Conservation (phyloP, 1,140 invertebrate species). For the Aricia agestis region DNA sequence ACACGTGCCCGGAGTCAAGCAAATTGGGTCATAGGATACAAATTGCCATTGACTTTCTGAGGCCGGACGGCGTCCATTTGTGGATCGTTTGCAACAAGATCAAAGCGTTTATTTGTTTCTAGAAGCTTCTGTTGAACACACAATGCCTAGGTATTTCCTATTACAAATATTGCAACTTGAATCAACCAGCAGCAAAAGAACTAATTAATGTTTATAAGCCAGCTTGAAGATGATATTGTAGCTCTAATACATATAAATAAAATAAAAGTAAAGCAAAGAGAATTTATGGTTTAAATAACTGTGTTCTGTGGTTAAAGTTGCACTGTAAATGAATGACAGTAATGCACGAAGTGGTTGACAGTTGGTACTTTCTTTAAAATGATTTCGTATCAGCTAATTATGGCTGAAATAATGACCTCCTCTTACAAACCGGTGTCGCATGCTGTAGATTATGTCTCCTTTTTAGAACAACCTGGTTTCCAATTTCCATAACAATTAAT, state of each 20-base stretch:
- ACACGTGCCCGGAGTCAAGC: neutral
- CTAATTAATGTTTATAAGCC: no score
- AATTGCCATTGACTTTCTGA: slow-evolving; percentile 10
- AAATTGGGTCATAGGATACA: neutral
- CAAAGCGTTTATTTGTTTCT: neutral
- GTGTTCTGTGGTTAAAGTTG: no score
- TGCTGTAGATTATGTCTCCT: neutral
- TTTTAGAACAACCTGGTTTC: neutral
- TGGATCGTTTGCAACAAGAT: slow-evolving; percentile 17
- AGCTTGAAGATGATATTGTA: no score
- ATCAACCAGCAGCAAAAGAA: no score
- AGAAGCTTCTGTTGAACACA: neutral
- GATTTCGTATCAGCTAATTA: no score
- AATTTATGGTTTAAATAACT: no score
- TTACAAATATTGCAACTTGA: neutral
- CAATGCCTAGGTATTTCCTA: neutral
- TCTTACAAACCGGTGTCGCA: neutral
- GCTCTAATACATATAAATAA: no score
- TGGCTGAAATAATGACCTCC: neutral
- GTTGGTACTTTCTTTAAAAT: no score
- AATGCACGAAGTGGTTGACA: neutral
- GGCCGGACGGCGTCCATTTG: slow-evolving; percentile 10
- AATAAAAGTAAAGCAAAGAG: no score
- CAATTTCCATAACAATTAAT: neutral
- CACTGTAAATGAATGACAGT: neutral